Conservation (phyloP, 2,888 invertebrate genomes). For the Congeria kusceri region DNA sequence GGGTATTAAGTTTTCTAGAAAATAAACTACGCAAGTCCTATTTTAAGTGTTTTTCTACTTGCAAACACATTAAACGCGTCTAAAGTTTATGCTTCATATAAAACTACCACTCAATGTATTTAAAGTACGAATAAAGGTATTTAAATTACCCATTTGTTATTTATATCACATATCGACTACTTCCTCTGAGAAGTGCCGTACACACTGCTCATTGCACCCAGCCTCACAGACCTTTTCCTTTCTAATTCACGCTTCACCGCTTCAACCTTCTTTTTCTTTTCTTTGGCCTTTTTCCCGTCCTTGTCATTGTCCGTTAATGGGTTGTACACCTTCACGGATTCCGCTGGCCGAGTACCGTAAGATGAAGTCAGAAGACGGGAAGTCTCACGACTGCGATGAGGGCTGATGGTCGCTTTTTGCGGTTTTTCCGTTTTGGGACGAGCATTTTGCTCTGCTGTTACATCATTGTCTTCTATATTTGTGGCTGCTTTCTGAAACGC, state of each 20-base stretch:
- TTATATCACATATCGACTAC: no score
- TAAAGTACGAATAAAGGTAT: no score
- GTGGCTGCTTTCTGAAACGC: constrained; percentile 18
- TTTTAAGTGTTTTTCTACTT: no score
- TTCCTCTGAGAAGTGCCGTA: constrained; percentile 9
- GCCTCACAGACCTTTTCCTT: constrained; percentile 26
- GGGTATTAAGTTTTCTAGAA: no score
- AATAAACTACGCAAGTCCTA: no score
- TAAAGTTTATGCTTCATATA: no score
- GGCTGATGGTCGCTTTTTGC: constrained; percentile 12
- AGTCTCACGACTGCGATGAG: constrained; percentile 30
- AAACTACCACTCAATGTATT: no score
- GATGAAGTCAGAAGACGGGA: constrained; percentile 46
- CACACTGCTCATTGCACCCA: constrained; percentile 35
- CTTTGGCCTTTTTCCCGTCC: constrained; percentile 23
- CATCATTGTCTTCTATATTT: constrained; percentile 2
- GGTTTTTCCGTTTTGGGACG: neutral
- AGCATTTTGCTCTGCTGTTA: constrained; percentile 3
- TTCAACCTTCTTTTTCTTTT: constrained; percentile 34
- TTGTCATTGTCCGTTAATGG: constrained; percentile 22
- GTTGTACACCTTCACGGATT: constrained; percentile 43
- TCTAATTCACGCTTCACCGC: constrained; percentile 31
- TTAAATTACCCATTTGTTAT: no score
- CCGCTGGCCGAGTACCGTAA: constrained; percentile 39
- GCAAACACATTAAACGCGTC: no score